Evolutionary conservation across 2,113 vertebrate genomes (phyloP).

Genomic region (Neodontobutis hainanensis): DNA sequence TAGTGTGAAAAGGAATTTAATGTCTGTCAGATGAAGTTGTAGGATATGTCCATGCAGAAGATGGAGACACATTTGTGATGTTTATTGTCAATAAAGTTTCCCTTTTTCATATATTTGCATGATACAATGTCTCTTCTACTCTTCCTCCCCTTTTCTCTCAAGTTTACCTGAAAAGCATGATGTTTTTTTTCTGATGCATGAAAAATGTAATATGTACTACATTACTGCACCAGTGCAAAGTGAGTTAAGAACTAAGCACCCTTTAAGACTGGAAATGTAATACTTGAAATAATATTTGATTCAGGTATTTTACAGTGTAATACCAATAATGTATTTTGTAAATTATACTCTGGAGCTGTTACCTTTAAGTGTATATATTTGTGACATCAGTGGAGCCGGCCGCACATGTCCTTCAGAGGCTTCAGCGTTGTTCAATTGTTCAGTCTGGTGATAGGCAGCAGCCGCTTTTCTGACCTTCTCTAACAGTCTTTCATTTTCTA

Average conservation of each 20-base stretch:
- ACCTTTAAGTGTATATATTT: too few species aligned
- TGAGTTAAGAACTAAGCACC: conserved; percentile 18
- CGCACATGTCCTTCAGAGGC: too few species aligned
- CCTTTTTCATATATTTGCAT: conserved; percentile 29
- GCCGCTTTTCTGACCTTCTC: conserved; percentile 80
- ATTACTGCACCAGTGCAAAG: background rate
- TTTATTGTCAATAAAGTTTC: conserved; percentile 32
- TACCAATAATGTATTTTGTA: too few species aligned
- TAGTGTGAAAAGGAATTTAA: too few species aligned
- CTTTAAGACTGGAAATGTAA: background rate
- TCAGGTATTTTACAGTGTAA: too few species aligned
- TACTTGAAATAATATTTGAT: too few species aligned
- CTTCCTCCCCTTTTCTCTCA: conserved; percentile 13
- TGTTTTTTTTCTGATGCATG: conserved; percentile 41
- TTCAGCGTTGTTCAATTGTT: background rate
- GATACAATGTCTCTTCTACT: conserved; percentile 39
- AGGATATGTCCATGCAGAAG: conserved; percentile 1
- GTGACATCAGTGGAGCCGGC: too few species aligned
- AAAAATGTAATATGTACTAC: background rate
- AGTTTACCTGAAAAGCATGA: conserved; percentile 51
- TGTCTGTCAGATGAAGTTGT: background rate
- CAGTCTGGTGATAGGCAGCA: conserved; percentile 66
- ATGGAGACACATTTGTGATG: conserved; percentile 15
- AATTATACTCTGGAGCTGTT: too few species aligned
- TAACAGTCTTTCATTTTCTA: conserved; percentile 82